Base-by-base conservation (phyloP, 2,797 vertebrate species). In the Crocodylus rhombifer region DNA sequence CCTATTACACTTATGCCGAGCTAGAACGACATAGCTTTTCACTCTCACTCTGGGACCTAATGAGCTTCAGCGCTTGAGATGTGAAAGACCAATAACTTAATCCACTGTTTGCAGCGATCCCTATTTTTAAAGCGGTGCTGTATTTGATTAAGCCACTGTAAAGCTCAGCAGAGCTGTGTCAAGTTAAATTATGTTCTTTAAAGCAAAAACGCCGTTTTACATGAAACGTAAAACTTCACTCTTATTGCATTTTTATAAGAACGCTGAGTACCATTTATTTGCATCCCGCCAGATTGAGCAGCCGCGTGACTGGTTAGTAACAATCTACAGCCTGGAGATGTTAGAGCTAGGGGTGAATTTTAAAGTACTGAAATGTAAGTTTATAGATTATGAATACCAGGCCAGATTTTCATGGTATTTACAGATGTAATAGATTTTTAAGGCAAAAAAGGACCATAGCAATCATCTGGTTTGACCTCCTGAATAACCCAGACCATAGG, bases 31-130 rank as follows among this genome's bases (percentile, higher is more conserved):
- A 84, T 81, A 13, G 15, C 82, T 95, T 95, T 89, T 95, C 93
- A 84, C 85, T 95, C 88, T 95, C 86, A 86, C 69, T 76, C 85
- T 0, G 1, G 88, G 89, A 89, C 93, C 93, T 96, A 95, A 91
- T 6, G 82, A 94, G 82, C 93, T 91, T 96, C 93, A 95, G 82
- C 62, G 71, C 93, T 92, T 84, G 78, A 89, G 92, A 97, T 14
- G 88, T 86, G 90, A 95, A 95, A 95, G 92, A 94, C 92, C 95
- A 96, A 96, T 93, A 95, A 94, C 78, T 91, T 97, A 95, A 97
- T 95, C 92, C 95, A 86, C 92, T 92, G 92, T 95, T 97, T 94
- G 90, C 94, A 95, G 90, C 14, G 3, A 93, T 90, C 64, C 23
- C 81, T 93, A 36, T 87, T 95, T 94, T 96, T 95, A 94, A 96